Evolutionary conservation across 2,888 invertebrate genomes (phyloP), one percentile per base, ranked within the genome.

Genomic region (Lamellibrachia satsuma): DNA sequence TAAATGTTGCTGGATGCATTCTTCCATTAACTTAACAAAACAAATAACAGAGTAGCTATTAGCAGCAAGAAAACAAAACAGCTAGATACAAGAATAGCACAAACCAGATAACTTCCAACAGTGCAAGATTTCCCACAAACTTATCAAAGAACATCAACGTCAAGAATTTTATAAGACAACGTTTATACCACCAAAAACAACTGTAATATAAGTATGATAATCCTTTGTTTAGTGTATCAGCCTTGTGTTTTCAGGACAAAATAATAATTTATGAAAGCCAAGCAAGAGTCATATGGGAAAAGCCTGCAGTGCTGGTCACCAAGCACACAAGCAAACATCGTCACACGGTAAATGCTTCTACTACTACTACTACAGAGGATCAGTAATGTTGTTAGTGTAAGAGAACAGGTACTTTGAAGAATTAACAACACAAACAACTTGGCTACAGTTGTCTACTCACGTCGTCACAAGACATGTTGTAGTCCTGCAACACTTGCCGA

Each of bases 381-480:
- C 22, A 15, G 75, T 75, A n/a, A 75, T 75, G 15, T n/a, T 22
- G 22, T 75, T 75, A 75, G 75, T 75, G 75, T 22, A 75, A 75
- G 75, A 75, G 6, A 6, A 75, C 75, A 75, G n/a, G 22, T 22
- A 75, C n/a, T 22, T 75, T 6, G 22, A 75, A n/a, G 75, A 75
- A 22, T 75, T 75, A 11, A 75, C 75, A 75, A 22, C 22, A 75
- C 75, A 6, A 75, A 22, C n/a, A 22, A 22, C 15, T 75, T n/a
- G 6, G 22, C 15, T n/a, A 6, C 75, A 75, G n/a, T 22, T 75
- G 75, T 75, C 75, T 94, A 96, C 97, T 96, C 95, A 97, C 97
- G 96, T 99, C 99, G 96, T 99, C 99, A 97, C 99, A 99, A 52
- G 99, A 99, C 99, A 99, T 99, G 97, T 99, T 99, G 97, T 99